Evolutionary conservation across 2,113 vertebrate species (phyloP), one percentile per base, ranked within the genome.

Genomic region (Callocephalon fimbriatum): DNA sequence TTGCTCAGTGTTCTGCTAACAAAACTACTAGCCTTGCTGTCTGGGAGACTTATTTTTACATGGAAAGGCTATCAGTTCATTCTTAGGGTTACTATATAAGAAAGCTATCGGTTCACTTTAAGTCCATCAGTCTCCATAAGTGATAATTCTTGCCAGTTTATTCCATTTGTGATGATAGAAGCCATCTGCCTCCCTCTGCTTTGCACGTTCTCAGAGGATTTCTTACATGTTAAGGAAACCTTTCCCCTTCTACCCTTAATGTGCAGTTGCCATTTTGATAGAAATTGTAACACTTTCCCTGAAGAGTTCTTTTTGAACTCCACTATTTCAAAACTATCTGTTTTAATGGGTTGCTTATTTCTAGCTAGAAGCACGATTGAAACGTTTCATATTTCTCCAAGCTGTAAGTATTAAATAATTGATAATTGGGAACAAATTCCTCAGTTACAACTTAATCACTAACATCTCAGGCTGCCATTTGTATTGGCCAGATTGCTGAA

Each of bases 121-220:
- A 53, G 59, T 62, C 78, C 84, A 48, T 76, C 75, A 74, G 54
- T 74, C 72, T 74, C 59, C 42, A 13, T 56, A 77, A 72, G 63
- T 59, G 86, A 86, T 77, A 95, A 77, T 93, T 92, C 95, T 93
- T 92, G 54, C 72, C 67, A 84, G 42, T 90, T 77, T 90, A 40
- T 95, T 94, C 72, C 61, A 53, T 95, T 95, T 90, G n/a, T 90
- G 82, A 56, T 92, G 94, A 94, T 72, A 86, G 86, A 86, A 94
- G 82, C 75, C 92, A 90, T 93, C 78, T 96, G 95, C 59, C 75
- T 80, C 66, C 40, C 66, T 54, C 63, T 51, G 59, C 42, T 90
- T 84, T 80, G 65, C 38, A 53, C 8, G 0, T 90, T 61, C 54
- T 88, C 53, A 86, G 5, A 81, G 77, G 67, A 84, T 75, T 71